Percentiles rank a stretch among this genome's conserved stretches.
phyloP scores from a whole-genome alignment of 2,113 vertebrate species.

The Aramus guarauna region DNA sequence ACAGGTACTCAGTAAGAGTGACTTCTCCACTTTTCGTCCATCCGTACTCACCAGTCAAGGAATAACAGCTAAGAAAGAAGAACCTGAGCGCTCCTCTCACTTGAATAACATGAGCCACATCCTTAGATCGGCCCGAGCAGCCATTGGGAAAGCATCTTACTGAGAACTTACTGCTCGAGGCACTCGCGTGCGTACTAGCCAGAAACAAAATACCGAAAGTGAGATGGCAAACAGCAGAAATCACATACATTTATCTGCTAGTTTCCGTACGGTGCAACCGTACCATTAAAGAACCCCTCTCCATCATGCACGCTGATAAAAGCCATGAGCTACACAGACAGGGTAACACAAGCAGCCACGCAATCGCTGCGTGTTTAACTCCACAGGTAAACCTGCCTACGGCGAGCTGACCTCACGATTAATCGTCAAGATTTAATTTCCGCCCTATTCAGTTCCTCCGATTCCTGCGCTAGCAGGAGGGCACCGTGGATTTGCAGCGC shows the following conservation, averaged over 20 bases:
- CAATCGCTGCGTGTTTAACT: background rate
- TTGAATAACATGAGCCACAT: background rate
- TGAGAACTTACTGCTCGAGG: rapidly evolving
- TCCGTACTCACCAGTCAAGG: background rate
- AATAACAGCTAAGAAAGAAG: background rate
- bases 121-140: background rate
- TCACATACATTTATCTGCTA: background rate
- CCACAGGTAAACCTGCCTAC: background rate
- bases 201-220: background rate
- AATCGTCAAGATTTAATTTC: rapidly evolving
- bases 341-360: rapidly evolving
- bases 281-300: background rate
- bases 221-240: background rate
- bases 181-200: rapidly evolving
- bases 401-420: rapidly evolving
- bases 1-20: background rate
- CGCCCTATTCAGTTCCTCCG: rapidly evolving
- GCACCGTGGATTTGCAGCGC: background rate
- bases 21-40: background rate
- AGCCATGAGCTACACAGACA: rapidly evolving
- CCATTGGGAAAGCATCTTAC: background rate
- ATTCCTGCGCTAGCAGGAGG: background rate
- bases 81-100: background rate
- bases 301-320: background rate
- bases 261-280: background rate